Evolutionary conservation across 2,113 vertebrate species (phyloP).

Genomic region (Psilopsiagon aurifrons): DNA sequence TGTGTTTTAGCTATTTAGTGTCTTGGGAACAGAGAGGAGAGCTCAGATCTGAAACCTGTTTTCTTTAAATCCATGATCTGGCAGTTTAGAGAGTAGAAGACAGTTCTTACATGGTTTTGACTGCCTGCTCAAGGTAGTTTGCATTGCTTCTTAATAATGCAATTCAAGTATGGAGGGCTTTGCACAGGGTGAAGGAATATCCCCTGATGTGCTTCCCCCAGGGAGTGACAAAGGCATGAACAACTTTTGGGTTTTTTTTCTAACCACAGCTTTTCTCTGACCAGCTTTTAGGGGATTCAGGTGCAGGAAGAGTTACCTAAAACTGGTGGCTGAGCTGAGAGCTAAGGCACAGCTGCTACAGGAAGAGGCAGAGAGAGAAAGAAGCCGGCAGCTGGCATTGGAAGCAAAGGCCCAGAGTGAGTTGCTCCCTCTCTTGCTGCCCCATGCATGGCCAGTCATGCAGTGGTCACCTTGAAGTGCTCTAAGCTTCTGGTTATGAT

Average conservation of each 20-base stretch:
- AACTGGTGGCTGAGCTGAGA: constrained; percentile 55
- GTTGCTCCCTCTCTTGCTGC: not conserved
- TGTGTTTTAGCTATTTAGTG: not conserved
- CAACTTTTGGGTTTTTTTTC: not conserved
- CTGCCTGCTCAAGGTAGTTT: not conserved
- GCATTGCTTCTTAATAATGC: not conserved
- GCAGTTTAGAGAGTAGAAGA: not conserved
- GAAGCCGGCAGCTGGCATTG: not conserved
- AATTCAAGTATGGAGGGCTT: not conserved
- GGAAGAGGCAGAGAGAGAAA: constrained; percentile 59
- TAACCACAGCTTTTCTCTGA: not conserved
- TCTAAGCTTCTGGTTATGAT: not conserved
- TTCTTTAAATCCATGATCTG: not conserved
- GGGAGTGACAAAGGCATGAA: not conserved
- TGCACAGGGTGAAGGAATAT: not conserved
- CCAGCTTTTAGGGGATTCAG: constrained; percentile 62
- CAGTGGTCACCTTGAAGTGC: not conserved
- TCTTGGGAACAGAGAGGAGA: not conserved
- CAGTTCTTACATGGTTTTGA: not conserved
- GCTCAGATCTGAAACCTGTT: not conserved
- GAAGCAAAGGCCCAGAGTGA: constrained; percentile 54
- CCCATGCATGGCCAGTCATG: rapidly evolving
- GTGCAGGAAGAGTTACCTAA: constrained; percentile 54
- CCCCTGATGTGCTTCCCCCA: not conserved
- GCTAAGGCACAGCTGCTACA: not conserved